phyloP scores from a whole-genome alignment of 2,797 vertebrate genomes.

The Danionella dracula region DNA sequence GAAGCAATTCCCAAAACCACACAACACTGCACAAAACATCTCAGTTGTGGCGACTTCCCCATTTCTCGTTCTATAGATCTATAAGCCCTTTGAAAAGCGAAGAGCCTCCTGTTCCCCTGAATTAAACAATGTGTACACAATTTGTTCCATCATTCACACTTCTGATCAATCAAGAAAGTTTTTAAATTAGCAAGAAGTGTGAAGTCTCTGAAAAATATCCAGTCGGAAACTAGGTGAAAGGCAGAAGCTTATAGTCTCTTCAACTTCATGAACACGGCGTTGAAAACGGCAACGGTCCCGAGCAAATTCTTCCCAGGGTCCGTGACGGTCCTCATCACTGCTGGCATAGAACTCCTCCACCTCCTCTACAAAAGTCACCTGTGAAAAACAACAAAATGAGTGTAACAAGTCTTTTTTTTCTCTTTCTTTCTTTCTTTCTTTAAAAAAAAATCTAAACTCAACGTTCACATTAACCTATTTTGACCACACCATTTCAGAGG shows the following conservation, averaged over 20 bases:
- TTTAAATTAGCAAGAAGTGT: slow-evolving; percentile 51
- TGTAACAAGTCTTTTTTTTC: too few relatives aligned
- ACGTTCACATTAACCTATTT: too few relatives aligned
- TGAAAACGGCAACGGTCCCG: slow-evolving; percentile 86
- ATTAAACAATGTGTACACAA: slow-evolving; percentile 29
- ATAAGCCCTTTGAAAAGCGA: slow-evolving; percentile 40
- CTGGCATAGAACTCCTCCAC: slow-evolving; percentile 86
- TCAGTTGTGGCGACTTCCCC: slow-evolving; percentile 13
- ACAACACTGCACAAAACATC: slow-evolving; percentile 20
- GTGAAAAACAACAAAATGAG: slow-evolving; percentile 4
- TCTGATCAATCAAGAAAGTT: slow-evolving; percentile 8
- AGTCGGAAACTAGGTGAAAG: slow-evolving; percentile 73
- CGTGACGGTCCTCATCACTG: slow-evolving; percentile 79
- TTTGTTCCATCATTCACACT: slow-evolving; percentile 13
- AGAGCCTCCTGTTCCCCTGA: slow-evolving; percentile 24
- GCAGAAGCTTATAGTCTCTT: slow-evolving; percentile 80
- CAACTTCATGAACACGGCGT: slow-evolving; percentile 83
- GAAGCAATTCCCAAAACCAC: slow-evolving; percentile 2
- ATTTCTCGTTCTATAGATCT: slow-evolving; percentile 14
- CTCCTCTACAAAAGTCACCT: slow-evolving; percentile 89
- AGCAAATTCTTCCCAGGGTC: slow-evolving; percentile 91
- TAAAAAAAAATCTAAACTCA: too few relatives aligned
- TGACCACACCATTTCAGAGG: too few relatives aligned
- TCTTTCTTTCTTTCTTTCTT: too few relatives aligned
- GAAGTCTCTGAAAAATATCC: slow-evolving; percentile 61